Evolutionary conservation across 1,140 invertebrate genomes (phyloP).

Genomic region (Leucophenga varia): DNA sequence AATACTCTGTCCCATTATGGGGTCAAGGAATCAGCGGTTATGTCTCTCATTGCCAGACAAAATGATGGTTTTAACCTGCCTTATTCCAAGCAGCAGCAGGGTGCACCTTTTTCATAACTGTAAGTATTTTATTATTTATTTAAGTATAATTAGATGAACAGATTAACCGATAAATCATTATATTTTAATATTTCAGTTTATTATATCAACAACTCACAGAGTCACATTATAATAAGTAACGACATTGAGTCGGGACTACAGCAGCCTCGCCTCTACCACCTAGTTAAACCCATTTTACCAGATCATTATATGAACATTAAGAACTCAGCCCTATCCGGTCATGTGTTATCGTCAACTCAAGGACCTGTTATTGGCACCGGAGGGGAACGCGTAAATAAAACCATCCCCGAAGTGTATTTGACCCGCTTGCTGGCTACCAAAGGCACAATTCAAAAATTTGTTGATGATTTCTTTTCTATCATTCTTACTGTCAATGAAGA

Average conservation of each 20-base stretch:
- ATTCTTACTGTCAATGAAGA: slow-evolving; percentile 86
- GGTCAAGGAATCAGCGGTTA: slow-evolving; percentile 88
- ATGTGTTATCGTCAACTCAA: slow-evolving; percentile 21
- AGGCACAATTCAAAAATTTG: slow-evolving; percentile 94
- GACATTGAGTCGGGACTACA: slow-evolving; percentile 68
- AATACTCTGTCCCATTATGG: slow-evolving; percentile 93
- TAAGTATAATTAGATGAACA: too few relatives aligned
- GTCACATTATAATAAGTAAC: slow-evolving; percentile 77
- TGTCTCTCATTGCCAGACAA: slow-evolving; percentile 87
- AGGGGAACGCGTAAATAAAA: slow-evolving; percentile 81
- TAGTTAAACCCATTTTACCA: slow-evolving; percentile 74
- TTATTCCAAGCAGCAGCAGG: slow-evolving; percentile 70
- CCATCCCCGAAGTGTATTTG: slow-evolving; percentile 93
- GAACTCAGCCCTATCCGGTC: slow-evolving; percentile 47
- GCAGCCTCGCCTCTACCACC: slow-evolving; percentile 68
- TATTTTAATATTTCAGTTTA: slow-evolving; percentile 38
- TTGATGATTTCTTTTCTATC: slow-evolving; percentile 91
- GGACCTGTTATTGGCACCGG: slow-evolving; percentile 15
- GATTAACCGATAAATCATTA: not conserved
- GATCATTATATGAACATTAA: slow-evolving; percentile 56
- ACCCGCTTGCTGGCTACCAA: slow-evolving; percentile 90
- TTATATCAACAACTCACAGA: slow-evolving; percentile 64
- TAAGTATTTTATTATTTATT: slow-evolving; percentile 31
- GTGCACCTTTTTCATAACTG: slow-evolving; percentile 82
- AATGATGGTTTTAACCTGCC: slow-evolving; percentile 79